Percentiles rank a stretch among this genome's conserved stretches.
Conservation (phyloP, 92 coral and sea anemone species). For the Epizoanthus ramosus region DNA sequence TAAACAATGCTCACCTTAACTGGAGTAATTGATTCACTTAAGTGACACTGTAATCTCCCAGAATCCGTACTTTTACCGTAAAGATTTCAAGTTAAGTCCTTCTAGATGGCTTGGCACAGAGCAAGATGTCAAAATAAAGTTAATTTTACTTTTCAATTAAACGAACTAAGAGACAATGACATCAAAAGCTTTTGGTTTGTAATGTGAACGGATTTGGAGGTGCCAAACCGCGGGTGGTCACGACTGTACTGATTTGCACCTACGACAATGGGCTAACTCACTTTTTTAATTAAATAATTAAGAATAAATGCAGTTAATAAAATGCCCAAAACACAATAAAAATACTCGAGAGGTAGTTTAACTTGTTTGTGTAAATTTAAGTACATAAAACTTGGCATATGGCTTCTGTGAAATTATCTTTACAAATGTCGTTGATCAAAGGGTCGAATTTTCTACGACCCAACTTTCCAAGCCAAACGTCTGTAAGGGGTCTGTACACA, state of each 20-base stretch:
- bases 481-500: no score
- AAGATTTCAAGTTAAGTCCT: slow-evolving; percentile 11
- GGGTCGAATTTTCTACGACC: no score
- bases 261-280: slow-evolving; percentile 1
- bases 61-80: neutral
- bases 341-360: slow-evolving; percentile 10
- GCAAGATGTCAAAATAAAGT: slow-evolving; percentile 2
- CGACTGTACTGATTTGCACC: slow-evolving; percentile 1
- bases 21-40: neutral
- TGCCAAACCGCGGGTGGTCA: slow-evolving; percentile 27
- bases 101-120: no score
- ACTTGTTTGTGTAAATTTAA: neutral
- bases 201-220: slow-evolving; percentile 20
- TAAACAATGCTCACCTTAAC: neutral
- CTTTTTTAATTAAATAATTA: slow-evolving; percentile 31
- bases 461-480: no score
- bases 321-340: slow-evolving; percentile 19
- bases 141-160: slow-evolving; percentile 26
- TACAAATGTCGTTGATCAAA: no score
- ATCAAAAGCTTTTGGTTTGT: slow-evolving; percentile 17
- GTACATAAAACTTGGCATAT: no score
- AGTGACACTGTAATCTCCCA: neutral
- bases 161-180: slow-evolving; percentile 1
- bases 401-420: no score
- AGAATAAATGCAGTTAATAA: slow-evolving; percentile 5